Conservation (phyloP, 2,113 vertebrate genomes). For the Ochotona princeps region DNA sequence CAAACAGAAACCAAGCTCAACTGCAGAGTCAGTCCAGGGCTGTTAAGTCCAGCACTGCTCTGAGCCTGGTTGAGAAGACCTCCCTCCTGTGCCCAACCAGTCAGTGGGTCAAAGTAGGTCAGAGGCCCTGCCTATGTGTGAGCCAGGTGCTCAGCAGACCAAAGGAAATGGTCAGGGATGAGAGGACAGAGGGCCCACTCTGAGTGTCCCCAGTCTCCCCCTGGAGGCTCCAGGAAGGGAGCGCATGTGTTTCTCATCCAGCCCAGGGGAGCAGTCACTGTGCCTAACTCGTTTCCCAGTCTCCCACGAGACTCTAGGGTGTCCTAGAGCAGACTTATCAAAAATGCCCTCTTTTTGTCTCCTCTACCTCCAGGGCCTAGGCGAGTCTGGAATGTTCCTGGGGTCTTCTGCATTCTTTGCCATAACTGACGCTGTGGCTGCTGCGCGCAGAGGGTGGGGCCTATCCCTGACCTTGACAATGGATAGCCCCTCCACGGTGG, state of each 20-base stretch:
- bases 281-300: too few species aligned
- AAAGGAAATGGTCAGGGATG: background rate
- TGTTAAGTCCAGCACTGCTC: background rate
- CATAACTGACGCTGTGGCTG: conserved; percentile 87
- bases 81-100: background rate
- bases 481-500: conserved; percentile 88
- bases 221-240: too few species aligned
- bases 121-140: background rate
- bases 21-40: background rate
- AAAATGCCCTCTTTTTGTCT: conserved; percentile 37
- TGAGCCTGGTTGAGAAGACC: background rate
- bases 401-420: conserved; percentile 91
- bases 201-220: background rate
- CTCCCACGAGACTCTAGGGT: rapidly evolving
- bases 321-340: background rate
- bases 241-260: background rate
- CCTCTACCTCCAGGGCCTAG: conserved; percentile 85
- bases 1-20: background rate
- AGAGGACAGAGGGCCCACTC: background rate
- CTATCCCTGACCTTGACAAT: conserved; percentile 84
- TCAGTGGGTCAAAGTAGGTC: background rate
- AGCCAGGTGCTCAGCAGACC: background rate
- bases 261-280: background rate
- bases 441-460: conserved; percentile 84
- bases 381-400: conserved; percentile 89